Base-by-base conservation (phyloP, 2,797 vertebrate species). In the Calcarius lapponicus region DNA sequence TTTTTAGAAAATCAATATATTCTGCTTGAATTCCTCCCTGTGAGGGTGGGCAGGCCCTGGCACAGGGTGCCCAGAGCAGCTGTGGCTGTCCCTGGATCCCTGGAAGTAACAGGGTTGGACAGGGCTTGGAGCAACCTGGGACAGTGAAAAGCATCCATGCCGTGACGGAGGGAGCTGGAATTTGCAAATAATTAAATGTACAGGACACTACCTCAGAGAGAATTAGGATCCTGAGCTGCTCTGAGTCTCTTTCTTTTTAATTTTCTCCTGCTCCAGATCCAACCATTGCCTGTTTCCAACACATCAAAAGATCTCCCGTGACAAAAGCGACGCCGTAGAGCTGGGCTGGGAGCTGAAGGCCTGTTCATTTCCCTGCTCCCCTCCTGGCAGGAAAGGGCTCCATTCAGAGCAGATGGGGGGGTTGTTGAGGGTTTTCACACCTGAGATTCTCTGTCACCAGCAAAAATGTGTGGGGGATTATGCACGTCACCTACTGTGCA, bases 1-100 rank as follows among this genome's bases (percentile, higher is more conserved):
- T 29, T 36, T 31, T 75, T 7, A 28, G 22, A 86, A 86, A 67
- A 53, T 56, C 5, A 42, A 17, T 36, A n/a, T 3, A 34, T 61
- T 66, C 6, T 65, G 5, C 17, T 40, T 62, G 20, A 82, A 29
- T 48, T 14, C 1, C 24, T 12, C 5, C 12, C 19, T 48, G 15
- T 0, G 5, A 74, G 22, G 9, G 10, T 17, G 31, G 6, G 3
- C 0, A 51, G 32, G 22, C 6, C 34, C 38, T n/a, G n/a, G n/a
- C n/a, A n/a, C n/a, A n/a, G n/a, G n/a, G n/a, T n/a, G n/a, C n/a
- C n/a, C n/a, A n/a, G n/a, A n/a, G n/a, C n/a, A n/a, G n/a, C n/a
- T n/a, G n/a, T n/a, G n/a, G n/a, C 47, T 88, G 32, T 13, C 6
- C 34, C 38, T 84, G 51, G 1, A 62, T 50, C 28, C 64, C 50